These are phyloP conservation scores for Gryon sp. DNA, from an alignment of 1,140 invertebrate species.

Conservation along the genomic window DNA sequence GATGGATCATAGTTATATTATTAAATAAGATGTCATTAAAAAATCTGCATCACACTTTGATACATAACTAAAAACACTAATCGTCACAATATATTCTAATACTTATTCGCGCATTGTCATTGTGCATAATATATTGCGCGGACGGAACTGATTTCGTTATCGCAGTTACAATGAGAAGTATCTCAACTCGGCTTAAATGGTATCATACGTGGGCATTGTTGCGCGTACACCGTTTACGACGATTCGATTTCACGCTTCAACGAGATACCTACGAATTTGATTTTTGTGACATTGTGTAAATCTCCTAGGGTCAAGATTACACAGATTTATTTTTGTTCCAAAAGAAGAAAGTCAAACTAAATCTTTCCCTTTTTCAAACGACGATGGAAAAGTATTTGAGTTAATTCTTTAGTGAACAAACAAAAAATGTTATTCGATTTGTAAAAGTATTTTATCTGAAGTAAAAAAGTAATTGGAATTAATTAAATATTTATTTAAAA, in stretches of 20 bases:
- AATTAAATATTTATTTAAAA: too few relatives aligned
- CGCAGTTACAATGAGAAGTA: slow-evolving; percentile 34
- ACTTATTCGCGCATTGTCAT: slow-evolving; percentile 2
- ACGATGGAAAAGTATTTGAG: background rate
- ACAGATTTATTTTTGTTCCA: slow-evolving; percentile 16
- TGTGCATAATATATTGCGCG: slow-evolving; percentile 28
- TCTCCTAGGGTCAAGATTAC: slow-evolving; percentile 23
- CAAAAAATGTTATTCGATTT: too few relatives aligned
- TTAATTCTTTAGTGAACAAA: background rate
- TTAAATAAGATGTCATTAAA: too few relatives aligned
- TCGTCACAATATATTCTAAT: too few relatives aligned
- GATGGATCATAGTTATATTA: too few relatives aligned
- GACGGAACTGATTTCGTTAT: slow-evolving; percentile 33
- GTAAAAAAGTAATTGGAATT: too few relatives aligned
- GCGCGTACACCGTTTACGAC: slow-evolving; percentile 21
- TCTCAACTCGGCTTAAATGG: slow-evolving; percentile 15
- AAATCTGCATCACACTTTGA: too few relatives aligned
- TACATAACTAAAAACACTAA: too few relatives aligned
- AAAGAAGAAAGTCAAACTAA: background rate
- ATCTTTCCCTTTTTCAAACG: background rate
- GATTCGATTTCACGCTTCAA: slow-evolving; percentile 21
- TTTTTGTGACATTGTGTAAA: slow-evolving; percentile 25
- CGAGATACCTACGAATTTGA: slow-evolving; percentile 41
- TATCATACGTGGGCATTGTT: slow-evolving; percentile 40
- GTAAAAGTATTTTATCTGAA: too few relatives aligned